phyloP scores from a whole-genome alignment of 1,140 invertebrate species.

The Tetranychus cinnabarinus region DNA sequence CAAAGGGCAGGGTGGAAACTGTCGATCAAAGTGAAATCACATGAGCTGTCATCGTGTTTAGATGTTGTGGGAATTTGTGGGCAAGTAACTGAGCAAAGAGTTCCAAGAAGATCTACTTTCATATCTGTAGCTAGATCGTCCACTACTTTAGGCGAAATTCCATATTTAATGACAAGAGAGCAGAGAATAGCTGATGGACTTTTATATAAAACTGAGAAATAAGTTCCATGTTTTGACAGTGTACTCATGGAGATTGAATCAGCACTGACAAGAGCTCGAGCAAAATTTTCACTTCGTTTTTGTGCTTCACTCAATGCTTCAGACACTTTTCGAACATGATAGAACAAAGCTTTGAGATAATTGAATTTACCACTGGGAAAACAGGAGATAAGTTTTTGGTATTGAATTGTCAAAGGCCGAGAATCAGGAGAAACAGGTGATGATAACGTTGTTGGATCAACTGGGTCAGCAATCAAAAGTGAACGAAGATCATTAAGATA shows the following conservation, averaged over 20 bases:
- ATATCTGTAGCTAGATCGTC: constrained; percentile 8
- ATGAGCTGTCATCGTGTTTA: not conserved
- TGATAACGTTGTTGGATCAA: not conserved
- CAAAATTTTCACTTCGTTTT: constrained; percentile 4
- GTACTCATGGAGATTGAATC: not conserved
- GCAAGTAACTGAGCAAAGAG: constrained; percentile 5
- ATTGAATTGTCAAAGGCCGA: not conserved
- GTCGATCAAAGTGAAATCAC: constrained; percentile 3
- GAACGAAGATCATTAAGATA: not conserved
- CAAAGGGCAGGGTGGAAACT: constrained; percentile 1
- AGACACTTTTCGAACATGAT: constrained; percentile 6
- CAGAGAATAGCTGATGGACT: constrained; percentile 8
- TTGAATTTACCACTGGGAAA: constrained; percentile 7
- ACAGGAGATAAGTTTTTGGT: constrained; percentile 1
- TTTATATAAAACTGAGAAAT: constrained; percentile 8
- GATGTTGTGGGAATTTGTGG: constrained; percentile 2
- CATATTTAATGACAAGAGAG: constrained; percentile 7
- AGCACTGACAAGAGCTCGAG: not conserved
- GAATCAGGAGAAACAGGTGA: not conserved
- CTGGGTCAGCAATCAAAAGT: not conserved
- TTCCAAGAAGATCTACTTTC: constrained; percentile 8
- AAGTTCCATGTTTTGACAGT: not conserved
- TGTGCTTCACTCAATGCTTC: constrained; percentile 7
- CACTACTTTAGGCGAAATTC: constrained; percentile 7
- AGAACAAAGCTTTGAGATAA: constrained; percentile 7